phyloP scores from a whole-genome alignment of 2,113 vertebrate genomes.

The Azemiops feae region DNA sequence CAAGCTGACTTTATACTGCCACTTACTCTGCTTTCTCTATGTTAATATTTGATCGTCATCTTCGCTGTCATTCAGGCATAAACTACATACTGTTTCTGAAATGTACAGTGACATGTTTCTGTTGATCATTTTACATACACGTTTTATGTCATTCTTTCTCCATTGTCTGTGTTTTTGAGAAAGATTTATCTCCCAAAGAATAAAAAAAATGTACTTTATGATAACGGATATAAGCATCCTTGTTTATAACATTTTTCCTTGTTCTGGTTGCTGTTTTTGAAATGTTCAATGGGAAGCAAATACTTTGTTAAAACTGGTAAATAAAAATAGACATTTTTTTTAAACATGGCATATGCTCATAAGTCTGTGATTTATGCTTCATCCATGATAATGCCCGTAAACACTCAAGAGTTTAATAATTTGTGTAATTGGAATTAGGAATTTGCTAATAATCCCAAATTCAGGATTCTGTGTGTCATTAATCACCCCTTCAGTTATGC shows the following conservation, averaged over 20 bases:
- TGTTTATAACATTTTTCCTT: constrained; percentile 27
- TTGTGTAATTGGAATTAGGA: not conserved
- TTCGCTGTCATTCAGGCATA: not conserved
- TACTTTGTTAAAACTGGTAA: constrained; percentile 46
- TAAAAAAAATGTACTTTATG: not conserved
- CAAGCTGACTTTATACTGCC: not conserved
- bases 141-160: not conserved
- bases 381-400: not conserved
- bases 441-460: not conserved
- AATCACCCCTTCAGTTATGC: not conserved
- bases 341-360: constrained; percentile 32
- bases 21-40: not conserved
- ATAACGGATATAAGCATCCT: not conserved
- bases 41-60: not conserved
- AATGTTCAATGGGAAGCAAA: constrained; percentile 35
- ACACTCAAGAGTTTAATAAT: not conserved
- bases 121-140: not conserved
- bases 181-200: constrained; percentile 26
- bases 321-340: constrained; percentile 52
- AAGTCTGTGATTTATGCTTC: constrained; percentile 16
- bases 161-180: not conserved
- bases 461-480: not conserved
- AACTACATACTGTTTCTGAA: not conserved
- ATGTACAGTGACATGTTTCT: not conserved
- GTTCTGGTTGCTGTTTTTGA: constrained; percentile 21